Evolutionary conservation across 2,113 vertebrate species (phyloP), one percentile per base, ranked within the genome.

Genomic region (Macheiramphus alcinus): DNA sequence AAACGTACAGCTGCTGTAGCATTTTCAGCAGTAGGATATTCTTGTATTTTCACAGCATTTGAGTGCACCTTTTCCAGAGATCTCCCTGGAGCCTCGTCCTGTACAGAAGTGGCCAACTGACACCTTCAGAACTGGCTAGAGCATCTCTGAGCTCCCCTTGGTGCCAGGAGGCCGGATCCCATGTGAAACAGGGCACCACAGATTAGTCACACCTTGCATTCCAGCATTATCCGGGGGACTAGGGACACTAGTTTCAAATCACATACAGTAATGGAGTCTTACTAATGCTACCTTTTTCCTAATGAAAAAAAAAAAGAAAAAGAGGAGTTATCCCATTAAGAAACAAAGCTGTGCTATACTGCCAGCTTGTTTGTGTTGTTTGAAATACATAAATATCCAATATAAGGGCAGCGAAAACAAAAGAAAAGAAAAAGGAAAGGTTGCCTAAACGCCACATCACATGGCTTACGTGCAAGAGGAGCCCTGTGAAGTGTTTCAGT

Each of bases 141-240:
- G 47, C 26, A 53, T 8, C 61, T 27, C 40, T 5, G 40, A 74
- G 16, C 23, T 10, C 16, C 29, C 16, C 11, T 36, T 25, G 25
- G 52, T 3, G 2, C 34, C 45, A 15, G 43, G 25, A 59, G 61
- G 40, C 25, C 1, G 6, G n/a, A 47, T 62, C 53, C 40, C 26
- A 11, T 0, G 1, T 1, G 3, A 38, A 68, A 38, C 7, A 29
- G 61, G 21, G 22, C 42, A 29, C 31, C 18, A 14, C 3, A 2
- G n/a, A 7, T 48, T 19, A 22, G 31, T 29, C 1, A 2, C 7
- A 22, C 48, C n/a, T 43, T 7, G 21, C 26, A 25, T 47, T 63
- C 13, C 4, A 1, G 29, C 12, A 9, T 22, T n/a, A 56, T 7
- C 36, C 10, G 12, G 56, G 48, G 25, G 10, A 76, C 11, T 15